Conservation (phyloP, 1,140 invertebrate species). For the Ostrea edulis region DNA sequence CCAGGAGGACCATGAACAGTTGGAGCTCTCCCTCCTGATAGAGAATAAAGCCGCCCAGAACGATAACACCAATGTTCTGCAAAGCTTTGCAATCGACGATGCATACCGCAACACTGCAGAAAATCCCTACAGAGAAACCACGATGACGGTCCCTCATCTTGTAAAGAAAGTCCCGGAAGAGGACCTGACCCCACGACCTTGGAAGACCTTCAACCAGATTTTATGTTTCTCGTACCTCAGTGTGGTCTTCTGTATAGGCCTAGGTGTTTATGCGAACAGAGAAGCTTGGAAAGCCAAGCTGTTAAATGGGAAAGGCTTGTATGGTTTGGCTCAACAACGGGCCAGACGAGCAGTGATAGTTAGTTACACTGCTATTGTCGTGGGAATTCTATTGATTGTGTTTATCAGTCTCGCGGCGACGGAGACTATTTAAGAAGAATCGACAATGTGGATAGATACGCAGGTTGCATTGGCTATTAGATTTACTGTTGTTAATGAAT, state of each 20-base stretch:
- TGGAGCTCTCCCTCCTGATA: constrained; percentile 38
- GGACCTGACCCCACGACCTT: constrained; percentile 71
- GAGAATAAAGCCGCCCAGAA: neutral
- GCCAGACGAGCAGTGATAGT: constrained; percentile 64
- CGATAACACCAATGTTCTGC: neutral
- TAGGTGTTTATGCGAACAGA: constrained; percentile 69
- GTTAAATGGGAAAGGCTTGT: constrained; percentile 73
- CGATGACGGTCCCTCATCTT: constrained; percentile 68
- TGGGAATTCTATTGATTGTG: constrained; percentile 63
- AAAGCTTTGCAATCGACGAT: constrained; percentile 49
- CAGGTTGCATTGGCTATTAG: too few species aligned
- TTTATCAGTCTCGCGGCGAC: constrained; percentile 7
- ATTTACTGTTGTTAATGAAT: too few species aligned
- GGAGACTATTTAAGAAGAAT: neutral
- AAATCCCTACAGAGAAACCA: constrained; percentile 75
- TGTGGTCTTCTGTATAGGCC: constrained; percentile 64
- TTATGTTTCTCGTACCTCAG: constrained; percentile 71
- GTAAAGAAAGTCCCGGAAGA: constrained; percentile 67
- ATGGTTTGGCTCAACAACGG: constrained; percentile 75
- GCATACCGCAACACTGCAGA: constrained; percentile 60
- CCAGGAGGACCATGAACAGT: constrained; percentile 25
- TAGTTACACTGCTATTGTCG: constrained; percentile 69
- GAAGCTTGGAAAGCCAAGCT: constrained; percentile 68
- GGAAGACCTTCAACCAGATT: constrained; percentile 71
- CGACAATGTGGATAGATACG: too few species aligned